Percentiles rank a stretch among this genome's conserved stretches.
These are phyloP conservation scores for Eristalis intricaria DNA, from an alignment of 2,888 invertebrate genomes.

Conservation along the genomic window DNA sequence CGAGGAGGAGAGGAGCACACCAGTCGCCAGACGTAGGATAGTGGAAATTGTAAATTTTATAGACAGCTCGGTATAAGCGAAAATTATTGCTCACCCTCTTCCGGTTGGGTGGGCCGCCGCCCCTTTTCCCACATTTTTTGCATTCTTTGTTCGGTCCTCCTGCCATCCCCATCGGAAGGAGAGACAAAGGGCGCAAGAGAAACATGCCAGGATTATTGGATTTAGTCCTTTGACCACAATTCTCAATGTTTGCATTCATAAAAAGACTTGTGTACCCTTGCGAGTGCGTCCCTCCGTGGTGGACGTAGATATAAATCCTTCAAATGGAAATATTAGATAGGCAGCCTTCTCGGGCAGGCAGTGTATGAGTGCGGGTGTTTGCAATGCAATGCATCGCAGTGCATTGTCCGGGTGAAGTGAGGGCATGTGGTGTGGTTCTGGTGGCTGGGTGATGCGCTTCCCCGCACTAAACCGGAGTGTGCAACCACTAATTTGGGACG, in stretches of 20 bases:
- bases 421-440: neutral
- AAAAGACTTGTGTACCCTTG: slow-evolving; percentile 15
- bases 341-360: neutral
- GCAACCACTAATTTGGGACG: slow-evolving; percentile 54
- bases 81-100: slow-evolving; percentile 43
- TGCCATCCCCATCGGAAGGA: neutral
- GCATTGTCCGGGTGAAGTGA: neutral
- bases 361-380: neutral
- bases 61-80: slow-evolving; percentile 50
- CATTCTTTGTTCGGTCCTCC: slow-evolving; percentile 2
- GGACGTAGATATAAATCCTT: slow-evolving; percentile 34
- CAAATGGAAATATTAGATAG: slow-evolving; percentile 53
- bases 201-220: slow-evolving; percentile 62
- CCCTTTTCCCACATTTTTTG: slow-evolving; percentile 8
- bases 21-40: slow-evolving; percentile 12
- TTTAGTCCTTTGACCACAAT: slow-evolving; percentile 65
- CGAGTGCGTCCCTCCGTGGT: neutral
- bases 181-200: neutral
- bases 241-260: slow-evolving; percentile 55
- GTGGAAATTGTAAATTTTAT: slow-evolving; percentile 52
- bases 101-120: neutral
- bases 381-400: neutral
- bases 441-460: slow-evolving; percentile 10
- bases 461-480: slow-evolving; percentile 22
- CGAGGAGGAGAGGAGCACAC: neutral